phyloP scores from a whole-genome alignment of 2,888 invertebrate genomes.

The Acronicta leporina region DNA sequence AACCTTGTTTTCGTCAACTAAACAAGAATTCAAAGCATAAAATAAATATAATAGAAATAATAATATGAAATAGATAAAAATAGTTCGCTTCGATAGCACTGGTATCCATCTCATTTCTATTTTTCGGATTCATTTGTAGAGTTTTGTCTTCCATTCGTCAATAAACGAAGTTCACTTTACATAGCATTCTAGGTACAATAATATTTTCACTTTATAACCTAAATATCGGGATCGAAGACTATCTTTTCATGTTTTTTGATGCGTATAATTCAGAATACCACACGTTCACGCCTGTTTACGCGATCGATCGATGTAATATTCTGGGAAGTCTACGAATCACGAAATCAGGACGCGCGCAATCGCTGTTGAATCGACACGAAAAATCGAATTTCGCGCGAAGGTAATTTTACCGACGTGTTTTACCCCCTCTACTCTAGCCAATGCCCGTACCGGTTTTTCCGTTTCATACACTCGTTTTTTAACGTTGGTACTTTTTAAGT shows the following conservation, averaged over 20 bases:
- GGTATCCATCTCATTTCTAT: constrained; percentile 83
- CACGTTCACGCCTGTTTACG: constrained; percentile 17
- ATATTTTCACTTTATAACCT: constrained; percentile 5
- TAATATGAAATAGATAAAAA: constrained; percentile 82
- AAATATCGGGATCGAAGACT: background rate
- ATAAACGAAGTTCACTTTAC: constrained; percentile 38
- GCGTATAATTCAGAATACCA: constrained; percentile 26
- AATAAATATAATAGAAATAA: constrained; percentile 85
- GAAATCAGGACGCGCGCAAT: constrained; percentile 60
- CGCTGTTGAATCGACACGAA: constrained; percentile 55
- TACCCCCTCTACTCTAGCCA: constrained; percentile 3
- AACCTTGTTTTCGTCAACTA: constrained; percentile 84
- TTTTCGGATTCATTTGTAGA: constrained; percentile 76
- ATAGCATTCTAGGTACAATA: constrained; percentile 16
- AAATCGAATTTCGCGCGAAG: constrained; percentile 51
- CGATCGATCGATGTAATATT: constrained; percentile 58
- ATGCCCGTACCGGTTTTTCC: background rate
- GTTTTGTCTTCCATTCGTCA: constrained; percentile 39
- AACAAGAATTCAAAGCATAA: constrained; percentile 81
- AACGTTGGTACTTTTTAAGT: too few species aligned
- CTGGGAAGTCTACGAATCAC: constrained; percentile 39
- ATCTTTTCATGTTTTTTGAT: constrained; percentile 33
- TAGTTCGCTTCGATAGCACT: constrained; percentile 79
- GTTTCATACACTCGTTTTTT: too few species aligned
- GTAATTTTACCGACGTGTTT: constrained; percentile 24